These are phyloP conservation scores for Leuctra nigra DNA, from an alignment of 2,888 invertebrate species.

Conservation along the genomic window DNA sequence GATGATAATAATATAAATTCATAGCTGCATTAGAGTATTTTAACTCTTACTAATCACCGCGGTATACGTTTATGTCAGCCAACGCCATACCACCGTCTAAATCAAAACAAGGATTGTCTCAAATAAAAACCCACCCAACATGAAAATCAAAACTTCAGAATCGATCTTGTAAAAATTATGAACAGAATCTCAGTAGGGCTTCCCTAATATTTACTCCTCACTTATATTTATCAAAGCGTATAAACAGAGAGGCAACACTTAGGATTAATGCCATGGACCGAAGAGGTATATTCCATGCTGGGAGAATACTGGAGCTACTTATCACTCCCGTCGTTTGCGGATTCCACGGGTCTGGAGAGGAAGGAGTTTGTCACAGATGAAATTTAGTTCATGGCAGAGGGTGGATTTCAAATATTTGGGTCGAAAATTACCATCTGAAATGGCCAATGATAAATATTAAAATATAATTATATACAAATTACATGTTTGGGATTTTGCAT, in stretches of 20 bases:
- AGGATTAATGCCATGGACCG: not conserved
- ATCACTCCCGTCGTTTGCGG: too few species aligned
- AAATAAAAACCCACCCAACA: slow-evolving; percentile 24
- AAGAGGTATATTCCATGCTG: not conserved
- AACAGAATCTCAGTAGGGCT: not conserved
- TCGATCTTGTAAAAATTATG: slow-evolving; percentile 22
- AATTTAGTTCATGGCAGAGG: too few species aligned
- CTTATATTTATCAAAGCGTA: slow-evolving; percentile 10
- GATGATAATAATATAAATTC: too few species aligned
- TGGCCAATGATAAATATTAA: too few species aligned
- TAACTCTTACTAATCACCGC: slow-evolving; percentile 23
- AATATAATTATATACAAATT: too few species aligned
- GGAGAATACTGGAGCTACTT: not conserved
- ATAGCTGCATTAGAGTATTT: not conserved
- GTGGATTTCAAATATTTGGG: too few species aligned
- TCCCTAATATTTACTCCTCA: slow-evolving; percentile 10
- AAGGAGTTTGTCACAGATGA: too few species aligned
- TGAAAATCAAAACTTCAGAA: slow-evolving; percentile 8
- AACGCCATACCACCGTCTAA: not conserved
- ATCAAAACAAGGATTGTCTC: not conserved
- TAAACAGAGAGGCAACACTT: not conserved
- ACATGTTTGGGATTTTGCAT: too few species aligned
- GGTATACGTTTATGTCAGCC: slow-evolving; percentile 22
- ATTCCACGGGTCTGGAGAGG: too few species aligned
- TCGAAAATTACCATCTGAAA: too few species aligned